Evolutionary conservation across 2,888 invertebrate species (phyloP), one percentile per base, ranked within the genome.

Genomic region (Sturmia bella): DNA sequence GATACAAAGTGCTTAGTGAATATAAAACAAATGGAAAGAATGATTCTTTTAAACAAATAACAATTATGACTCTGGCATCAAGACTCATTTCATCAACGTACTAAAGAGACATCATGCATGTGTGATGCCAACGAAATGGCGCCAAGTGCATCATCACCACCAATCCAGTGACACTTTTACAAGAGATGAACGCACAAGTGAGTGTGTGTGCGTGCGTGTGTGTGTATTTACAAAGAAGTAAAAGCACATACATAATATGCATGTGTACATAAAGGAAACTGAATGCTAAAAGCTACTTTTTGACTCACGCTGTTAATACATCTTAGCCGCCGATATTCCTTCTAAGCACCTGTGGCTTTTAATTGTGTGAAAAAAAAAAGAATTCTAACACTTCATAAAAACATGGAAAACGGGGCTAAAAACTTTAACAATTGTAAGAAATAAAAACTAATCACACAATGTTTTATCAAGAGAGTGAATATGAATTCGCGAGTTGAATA

Each of bases 301-400:
- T 66, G 43, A 57, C 45, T 74, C 83, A 66, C 21, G 78, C 83
- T 80, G 80, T 70, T 80, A 57, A 72, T 77, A 66, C 78, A 83
- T 83, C 80, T 75, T 74, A 56, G 70, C 56, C 56, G 17, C 64
- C 59, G 57, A 56, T 52, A 70, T 77, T 21, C 59, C n/a, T 52
- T 64, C 43, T 59, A 73, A 73, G 45, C 80, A 83, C 80, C 83
- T 83, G 83, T 54, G 77, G 83, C 48, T 80, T 75, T 66, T 48
- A 32, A 24, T 39, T 41, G 41, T 19, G 43, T 50, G 66, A 32
- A 68, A 32, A 7, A 19, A 78, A 54, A 41, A n/a, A n/a, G n/a
- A n/a, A n/a, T n/a, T n/a, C n/a, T n/a, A 32, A 54, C 63, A 27
- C 54, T 52, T 63, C 12, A 50, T 13, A n/a, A 21, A 21, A 52